Base-by-base conservation (phyloP, 2,888 invertebrate species). In the Acheta domesticus region DNA sequence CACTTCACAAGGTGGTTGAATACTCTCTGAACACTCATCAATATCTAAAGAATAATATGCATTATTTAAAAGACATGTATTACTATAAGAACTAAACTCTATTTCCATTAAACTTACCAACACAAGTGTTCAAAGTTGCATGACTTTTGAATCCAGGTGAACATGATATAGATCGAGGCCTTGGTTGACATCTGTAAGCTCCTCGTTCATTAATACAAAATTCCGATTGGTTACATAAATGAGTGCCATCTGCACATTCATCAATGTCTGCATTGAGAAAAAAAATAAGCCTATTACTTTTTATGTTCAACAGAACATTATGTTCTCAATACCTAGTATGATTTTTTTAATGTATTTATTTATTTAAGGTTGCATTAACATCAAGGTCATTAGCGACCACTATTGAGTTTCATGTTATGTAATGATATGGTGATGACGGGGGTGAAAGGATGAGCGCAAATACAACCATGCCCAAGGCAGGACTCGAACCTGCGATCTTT, bases 161-260 rank as follows among this genome's bases (percentile, higher is more conserved):
- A 81, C 86, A 86, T 12, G 49, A 11, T 20, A 76, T n/a, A 5
- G 76, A n/a, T 49, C 8, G 2, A 16, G 76, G 19, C 12, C 19
- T 76, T n/a, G 49, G 48, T 49, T 48, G 48, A 82, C 93, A 93
- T 81, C 89, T 91, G 86, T 91, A 92, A 1, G 91, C 90, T 0
- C 93, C 93, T 0, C 90, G 89, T 75, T 91, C 91, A 85, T 93
- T 93, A 83, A 92, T 90, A 84, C 93, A 93, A 2, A 90, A 88
- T 49, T 91, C 91, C 74, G 89, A 88, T 50, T 62, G 20, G 0
- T 88, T 89, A 79, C 92, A 92, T 79, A 89, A 87, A 80, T 93
- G 88, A 79, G 89, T 88, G 4, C 86, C 86, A 49, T 85, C 84
- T 4, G 83, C 81, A 83, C 90, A 90, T 82, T 89, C 89, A 83